Base-by-base conservation (phyloP, 2,888 invertebrate genomes). In the Microdon myrmicae region DNA sequence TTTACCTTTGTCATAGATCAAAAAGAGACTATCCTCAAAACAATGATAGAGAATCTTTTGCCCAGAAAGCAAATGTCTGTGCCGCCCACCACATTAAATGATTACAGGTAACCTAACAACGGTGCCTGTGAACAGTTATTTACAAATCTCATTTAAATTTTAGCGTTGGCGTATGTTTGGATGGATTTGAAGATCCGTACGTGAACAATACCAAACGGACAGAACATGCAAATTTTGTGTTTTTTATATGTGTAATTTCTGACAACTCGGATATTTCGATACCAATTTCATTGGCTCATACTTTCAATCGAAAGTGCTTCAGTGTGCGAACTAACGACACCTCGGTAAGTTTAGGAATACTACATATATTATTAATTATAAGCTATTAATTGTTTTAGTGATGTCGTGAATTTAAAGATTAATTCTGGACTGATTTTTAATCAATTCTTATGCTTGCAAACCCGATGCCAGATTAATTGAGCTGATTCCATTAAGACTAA, bases 201-300 rank as follows among this genome's bases (percentile, higher is more conserved):
- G 70, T 66, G 2, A 68, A 68, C 9, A 72, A 71, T 12, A 19
- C 68, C 0, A 67, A 71, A 43, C 75, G 74, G 43, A 70, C 70
- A 4, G 67, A 60, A 4, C 75, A 78, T 41, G 71, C 74, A 0
- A 73, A 76, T 0, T 76, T 75, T 41, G 71, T 73, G 0, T 76
- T 71, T 59, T 79, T 75, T 51, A 67, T 75, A 2, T 72, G 75
- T 31, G 67, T 79, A 10, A 71, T 69, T 10, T 38, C 70, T 0
- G 39, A 66, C 1, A 37, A 38, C 7, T 31, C 39, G 2, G 72
- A 75, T 4, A 49, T 73, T 78, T 85, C 86, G 0, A 84, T 85
- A 74, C 87, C 87, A 1, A 76, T 87, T 17, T 78, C 83, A 25
- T 79, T 87, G 2, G 83, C 84, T 54, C 82, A 84, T 70, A 75